Percentiles rank a stretch among this genome's conserved stretches.
These are phyloP conservation scores for Ditula angustiorana DNA, from an alignment of 2,888 invertebrate genomes.

Conservation along the genomic window DNA sequence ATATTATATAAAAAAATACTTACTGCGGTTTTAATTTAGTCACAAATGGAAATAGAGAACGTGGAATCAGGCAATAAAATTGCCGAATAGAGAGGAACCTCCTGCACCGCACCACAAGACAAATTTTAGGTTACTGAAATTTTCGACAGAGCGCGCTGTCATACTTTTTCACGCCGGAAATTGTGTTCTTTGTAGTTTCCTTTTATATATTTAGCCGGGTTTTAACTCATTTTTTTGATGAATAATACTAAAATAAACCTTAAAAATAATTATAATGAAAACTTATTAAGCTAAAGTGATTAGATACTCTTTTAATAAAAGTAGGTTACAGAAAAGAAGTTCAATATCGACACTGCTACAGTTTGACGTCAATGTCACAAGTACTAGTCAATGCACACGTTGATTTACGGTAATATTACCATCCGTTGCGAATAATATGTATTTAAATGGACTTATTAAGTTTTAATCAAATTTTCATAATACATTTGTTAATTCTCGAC, in stretches of 20 bases:
- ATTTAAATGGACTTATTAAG: background rate
- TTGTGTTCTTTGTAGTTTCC: constrained; percentile 61
- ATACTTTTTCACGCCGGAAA: constrained; percentile 59
- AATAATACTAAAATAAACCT: background rate
- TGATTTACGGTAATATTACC: background rate
- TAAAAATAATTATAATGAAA: background rate
- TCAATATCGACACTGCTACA: constrained; percentile 13
- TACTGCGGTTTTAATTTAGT: constrained; percentile 66
- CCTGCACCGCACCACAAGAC: constrained; percentile 76
- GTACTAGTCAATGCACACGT: constrained; percentile 14
- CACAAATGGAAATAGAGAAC: constrained; percentile 66
- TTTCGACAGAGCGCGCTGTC: constrained; percentile 65
- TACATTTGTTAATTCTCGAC: background rate
- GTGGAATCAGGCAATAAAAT: constrained; percentile 67
- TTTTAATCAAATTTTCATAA: background rate
- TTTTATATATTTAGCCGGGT: background rate
- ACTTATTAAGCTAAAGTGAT: background rate
- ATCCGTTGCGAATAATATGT: background rate
- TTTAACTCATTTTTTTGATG: background rate
- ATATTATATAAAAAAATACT: constrained; percentile 55
- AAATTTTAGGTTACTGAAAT: constrained; percentile 58
- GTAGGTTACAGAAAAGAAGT: background rate
- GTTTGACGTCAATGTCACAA: constrained; percentile 41
- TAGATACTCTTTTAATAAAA: background rate
- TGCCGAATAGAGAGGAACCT: constrained; percentile 59